These are phyloP conservation scores for Otocyon megalotis DNA, from an alignment of 2,113 vertebrate species.

Conservation along the genomic window DNA sequence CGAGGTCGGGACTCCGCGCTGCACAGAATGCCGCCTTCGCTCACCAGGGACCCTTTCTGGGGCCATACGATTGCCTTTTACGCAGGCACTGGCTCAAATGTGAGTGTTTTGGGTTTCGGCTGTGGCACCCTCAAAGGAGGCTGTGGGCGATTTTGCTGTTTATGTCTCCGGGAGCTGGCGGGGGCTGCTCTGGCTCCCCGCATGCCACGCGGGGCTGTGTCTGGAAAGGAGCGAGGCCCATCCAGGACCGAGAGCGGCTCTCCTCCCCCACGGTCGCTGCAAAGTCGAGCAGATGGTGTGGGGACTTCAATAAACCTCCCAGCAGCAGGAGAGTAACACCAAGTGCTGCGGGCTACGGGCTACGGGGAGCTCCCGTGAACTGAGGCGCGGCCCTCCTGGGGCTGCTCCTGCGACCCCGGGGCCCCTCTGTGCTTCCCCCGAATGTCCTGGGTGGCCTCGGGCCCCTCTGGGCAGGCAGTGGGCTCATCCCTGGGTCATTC, in stretches of 20 bases:
- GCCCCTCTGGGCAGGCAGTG: not conserved
- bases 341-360: constrained; percentile 64
- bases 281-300: constrained; percentile 81
- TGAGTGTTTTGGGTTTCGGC: not conserved
- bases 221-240: not conserved
- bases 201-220: not conserved
- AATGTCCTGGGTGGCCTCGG: not conserved
- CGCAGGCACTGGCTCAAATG: not conserved
- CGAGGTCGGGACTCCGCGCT: rapidly evolving
- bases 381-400: not conserved
- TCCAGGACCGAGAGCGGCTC: not conserved
- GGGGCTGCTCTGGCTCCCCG: not conserved
- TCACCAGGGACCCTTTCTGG: rapidly evolving
- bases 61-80: not conserved
- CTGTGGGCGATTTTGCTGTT: not conserved
- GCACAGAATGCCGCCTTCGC: not conserved
- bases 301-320: constrained; percentile 71
- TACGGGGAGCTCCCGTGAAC: not conserved
- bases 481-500: not conserved
- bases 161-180: not conserved
- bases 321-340: constrained; percentile 69
- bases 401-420: not conserved
- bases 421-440: not conserved
- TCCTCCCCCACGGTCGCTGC: not conserved
- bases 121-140: not conserved